Percentiles rank a stretch among this genome's conserved stretches.
Conservation (phyloP, 2,888 invertebrate genomes). For the Drosophila paracracens region DNA sequence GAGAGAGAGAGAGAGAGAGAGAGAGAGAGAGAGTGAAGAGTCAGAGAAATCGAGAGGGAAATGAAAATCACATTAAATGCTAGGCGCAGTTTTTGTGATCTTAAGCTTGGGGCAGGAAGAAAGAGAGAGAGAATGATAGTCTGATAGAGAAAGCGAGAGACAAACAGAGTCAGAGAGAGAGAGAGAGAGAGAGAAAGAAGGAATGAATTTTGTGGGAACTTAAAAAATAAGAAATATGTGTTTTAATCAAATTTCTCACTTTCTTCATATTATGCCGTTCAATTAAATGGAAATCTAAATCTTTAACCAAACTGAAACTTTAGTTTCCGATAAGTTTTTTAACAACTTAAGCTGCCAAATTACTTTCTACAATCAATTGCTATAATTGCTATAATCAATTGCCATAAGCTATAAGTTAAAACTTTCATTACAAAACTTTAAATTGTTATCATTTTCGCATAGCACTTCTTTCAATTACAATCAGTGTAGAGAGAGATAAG, state of each 20-base stretch:
- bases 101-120: neutral
- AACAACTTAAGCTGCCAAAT: slow-evolving; percentile 1
- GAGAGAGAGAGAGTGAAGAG: neutral
- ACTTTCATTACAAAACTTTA: slow-evolving; percentile 24
- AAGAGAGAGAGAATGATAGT: neutral
- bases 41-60: neutral
- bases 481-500: slow-evolving; percentile 10
- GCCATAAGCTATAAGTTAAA: slow-evolving; percentile 25
- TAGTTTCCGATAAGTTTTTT: neutral
- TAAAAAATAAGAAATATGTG: slow-evolving; percentile 1
- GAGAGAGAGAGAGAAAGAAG: slow-evolving; percentile 1
- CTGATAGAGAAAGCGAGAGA: neutral
- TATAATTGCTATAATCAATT: slow-evolving; percentile 13
- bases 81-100: neutral
- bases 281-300: neutral
- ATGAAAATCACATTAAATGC: neutral
- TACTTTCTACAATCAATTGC: slow-evolving; percentile 8
- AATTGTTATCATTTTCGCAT: slow-evolving; percentile 27
- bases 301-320: neutral
- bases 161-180: too few species aligned
- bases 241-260: slow-evolving; percentile 34
- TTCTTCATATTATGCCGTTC: slow-evolving; percentile 8
- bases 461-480: slow-evolving; percentile 5
- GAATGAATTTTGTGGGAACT: slow-evolving; percentile 26
- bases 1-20: neutral